Base-by-base conservation (phyloP, 2,888 invertebrate species). In the Euplagia quadripunctaria region DNA sequence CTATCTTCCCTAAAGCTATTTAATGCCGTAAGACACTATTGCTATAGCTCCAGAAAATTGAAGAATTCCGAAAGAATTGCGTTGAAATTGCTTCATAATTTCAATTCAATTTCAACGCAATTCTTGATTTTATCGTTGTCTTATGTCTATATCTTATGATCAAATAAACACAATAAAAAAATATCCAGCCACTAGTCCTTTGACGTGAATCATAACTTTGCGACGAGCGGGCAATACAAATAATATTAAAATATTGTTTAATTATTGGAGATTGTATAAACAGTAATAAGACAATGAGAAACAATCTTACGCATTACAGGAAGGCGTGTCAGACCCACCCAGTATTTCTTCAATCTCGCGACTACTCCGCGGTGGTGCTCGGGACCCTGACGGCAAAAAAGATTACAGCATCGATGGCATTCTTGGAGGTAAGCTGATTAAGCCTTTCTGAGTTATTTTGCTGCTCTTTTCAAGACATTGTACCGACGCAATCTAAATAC, bases 341-440 rank as follows among this genome's bases (percentile, higher is more conserved):
- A 99, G 99, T 78, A 98, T 99, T 76, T 98, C 99, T 83, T 99
- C 99, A 71, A 99, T 99, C 87, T 99, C 98, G 81, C 97, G 99
- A 73, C 96, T 99, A 70, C 96, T 99, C 70, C 97, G 99, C 8
- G 98, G 98, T 63, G 97, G 97, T 63, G 96, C 97, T n/a, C 97
- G 97, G 75, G 98, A 98, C 87, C 96, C 97, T 68, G 98, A 98
- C 87, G 97, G 97, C 75, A 98, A 98, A 90, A 98, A 98, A 94
- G 98, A 98, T 94, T 98, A 99, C 95, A 98, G 98, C 86, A 99
- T 98, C 88, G 97, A 98, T 89, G 98, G 98, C 49, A 99, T 99
- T 82, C 96, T 99, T 74, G 96, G 96, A 86, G 98, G 98, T 97
- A 96, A 96, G 96, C 65, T 61, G 12, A 16, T 73, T 17, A 58